Evolutionary conservation across 2,888 invertebrate genomes (phyloP).

Genomic region (Hedychridium roseum): DNA sequence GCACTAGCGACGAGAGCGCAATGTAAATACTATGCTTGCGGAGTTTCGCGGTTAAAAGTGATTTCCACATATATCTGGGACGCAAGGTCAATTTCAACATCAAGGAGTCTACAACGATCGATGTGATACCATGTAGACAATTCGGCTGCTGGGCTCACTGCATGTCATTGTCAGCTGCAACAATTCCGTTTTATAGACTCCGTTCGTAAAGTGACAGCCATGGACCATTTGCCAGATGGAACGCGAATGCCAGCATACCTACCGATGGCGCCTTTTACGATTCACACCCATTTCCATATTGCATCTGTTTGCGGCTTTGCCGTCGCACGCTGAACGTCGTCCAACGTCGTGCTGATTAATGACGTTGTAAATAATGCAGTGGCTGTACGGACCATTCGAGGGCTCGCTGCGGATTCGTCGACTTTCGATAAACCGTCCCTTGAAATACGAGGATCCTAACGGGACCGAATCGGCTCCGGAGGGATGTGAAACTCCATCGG

Average conservation of each 20-base stretch:
- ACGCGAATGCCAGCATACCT: constrained; percentile 26
- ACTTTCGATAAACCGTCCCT: constrained; percentile 29
- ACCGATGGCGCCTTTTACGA: constrained; percentile 49
- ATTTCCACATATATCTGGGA: too few species aligned
- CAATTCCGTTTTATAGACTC: constrained; percentile 54
- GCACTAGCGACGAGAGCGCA: too few species aligned
- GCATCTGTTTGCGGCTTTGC: constrained; percentile 42
- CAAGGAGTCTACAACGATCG: too few species aligned
- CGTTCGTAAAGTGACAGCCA: constrained; percentile 26
- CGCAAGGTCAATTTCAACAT: too few species aligned
- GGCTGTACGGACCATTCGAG: constrained; percentile 25
- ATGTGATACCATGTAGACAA: too few species aligned
- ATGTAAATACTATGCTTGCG: too few species aligned
- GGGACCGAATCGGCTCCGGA: too few species aligned
- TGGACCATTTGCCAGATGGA: constrained; percentile 40
- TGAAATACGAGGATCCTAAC: too few species aligned
- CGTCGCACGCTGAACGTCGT: constrained; percentile 12
- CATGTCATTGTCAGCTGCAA: constrained; percentile 32
- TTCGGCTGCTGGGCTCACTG: neutral
- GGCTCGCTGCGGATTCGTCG: constrained; percentile 28
- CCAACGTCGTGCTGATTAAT: constrained; percentile 45
- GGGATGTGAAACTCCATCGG: too few species aligned
- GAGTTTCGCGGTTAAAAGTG: too few species aligned
- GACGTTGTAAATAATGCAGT: constrained; percentile 44
- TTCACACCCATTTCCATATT: constrained; percentile 55